Base-by-base conservation (phyloP, 2,797 vertebrate species). In the Rhodeus uyekii region DNA sequence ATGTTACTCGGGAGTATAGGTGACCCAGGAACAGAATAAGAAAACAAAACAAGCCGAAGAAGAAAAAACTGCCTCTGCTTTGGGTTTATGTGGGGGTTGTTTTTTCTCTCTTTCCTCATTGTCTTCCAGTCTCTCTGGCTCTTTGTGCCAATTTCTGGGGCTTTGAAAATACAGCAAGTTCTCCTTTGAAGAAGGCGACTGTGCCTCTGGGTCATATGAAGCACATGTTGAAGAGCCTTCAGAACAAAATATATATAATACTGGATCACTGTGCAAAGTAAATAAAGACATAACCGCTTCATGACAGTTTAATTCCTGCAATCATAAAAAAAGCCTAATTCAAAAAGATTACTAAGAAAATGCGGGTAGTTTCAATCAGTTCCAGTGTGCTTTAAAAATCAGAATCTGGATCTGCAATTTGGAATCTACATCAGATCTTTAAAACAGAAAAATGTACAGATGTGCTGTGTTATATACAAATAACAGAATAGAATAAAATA, bases 111-210 rank as follows among this genome's bases (percentile, higher is more conserved):
- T 55, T 69, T 79, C 29, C 55, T 48, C 29, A 19, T 73, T 71
- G 53, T 68, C 65, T 71, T 71, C 50, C 27, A 27, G 16, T 74
- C 74, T 85, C 69, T 64, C 42, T 81, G 42, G 1, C 86, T 84
- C 75, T 80, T 60, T n/a, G 2, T 80, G 91, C 89, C 88, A 89
- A 84, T 75, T 64, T 77, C 60, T 65, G 39, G 6, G 53, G 84
- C 81, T 90, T 86, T 84, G 87, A 92, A 89, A 88, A 82, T 19
- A 78, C 44, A 87, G 81, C 84, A 92, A 91, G 64, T 69, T 27
- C 42, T 71, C 85, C 79, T 90, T 85, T 85, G 88, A 91, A 89
- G 87, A 89, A 90, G 87, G 89, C 85, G 14, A 46, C 46, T 36
- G 64, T 19, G 55, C 58, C 82, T 22, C 13, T 46, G 67, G 78